Conservation (phyloP, 2,888 invertebrate species). For the Sialis lutaria region DNA sequence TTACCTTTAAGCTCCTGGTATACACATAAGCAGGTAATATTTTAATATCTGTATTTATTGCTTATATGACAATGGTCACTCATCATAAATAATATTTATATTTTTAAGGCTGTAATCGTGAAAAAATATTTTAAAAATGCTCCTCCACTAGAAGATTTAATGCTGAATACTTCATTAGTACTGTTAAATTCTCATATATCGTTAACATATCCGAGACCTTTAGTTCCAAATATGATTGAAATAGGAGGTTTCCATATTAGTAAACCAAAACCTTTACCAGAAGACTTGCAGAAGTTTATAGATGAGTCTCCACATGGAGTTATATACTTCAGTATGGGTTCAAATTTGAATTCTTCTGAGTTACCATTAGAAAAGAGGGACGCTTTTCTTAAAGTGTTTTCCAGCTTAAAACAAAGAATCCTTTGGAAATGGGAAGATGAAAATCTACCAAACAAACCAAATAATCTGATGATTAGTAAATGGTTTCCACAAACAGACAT, state of each 20-base stretch:
- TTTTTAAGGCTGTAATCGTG: conserved; percentile 10
- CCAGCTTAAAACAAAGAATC: background rate
- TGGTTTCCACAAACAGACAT: conserved; percentile 3
- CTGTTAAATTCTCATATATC: conserved; percentile 17
- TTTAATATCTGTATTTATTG: too few relatives aligned
- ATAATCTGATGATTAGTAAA: conserved; percentile 1
- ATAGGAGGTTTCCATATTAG: conserved; percentile 18
- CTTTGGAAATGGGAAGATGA: conserved; percentile 4
- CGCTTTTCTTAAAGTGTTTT: conserved; percentile 1
- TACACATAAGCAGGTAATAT: background rate
- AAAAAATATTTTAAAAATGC: conserved; percentile 13
- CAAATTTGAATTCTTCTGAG: conserved; percentile 16
- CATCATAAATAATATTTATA: conserved; percentile 8
- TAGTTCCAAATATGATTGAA: conserved; percentile 28
- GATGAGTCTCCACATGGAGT: conserved; percentile 17
- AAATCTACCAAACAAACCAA: background rate
- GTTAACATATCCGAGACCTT: conserved; percentile 28
- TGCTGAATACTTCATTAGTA: conserved; percentile 13
- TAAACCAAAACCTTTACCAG: conserved; percentile 4
- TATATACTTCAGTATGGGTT: conserved; percentile 22
- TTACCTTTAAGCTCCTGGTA: background rate
- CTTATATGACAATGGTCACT: conserved; percentile 8
- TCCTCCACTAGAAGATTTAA: conserved; percentile 9
- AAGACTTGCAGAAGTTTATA: conserved; percentile 16
- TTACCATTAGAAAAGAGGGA: conserved; percentile 14